Evolutionary conservation across 2,797 vertebrate species (phyloP).

Genomic region (Cossypha heuglini): DNA sequence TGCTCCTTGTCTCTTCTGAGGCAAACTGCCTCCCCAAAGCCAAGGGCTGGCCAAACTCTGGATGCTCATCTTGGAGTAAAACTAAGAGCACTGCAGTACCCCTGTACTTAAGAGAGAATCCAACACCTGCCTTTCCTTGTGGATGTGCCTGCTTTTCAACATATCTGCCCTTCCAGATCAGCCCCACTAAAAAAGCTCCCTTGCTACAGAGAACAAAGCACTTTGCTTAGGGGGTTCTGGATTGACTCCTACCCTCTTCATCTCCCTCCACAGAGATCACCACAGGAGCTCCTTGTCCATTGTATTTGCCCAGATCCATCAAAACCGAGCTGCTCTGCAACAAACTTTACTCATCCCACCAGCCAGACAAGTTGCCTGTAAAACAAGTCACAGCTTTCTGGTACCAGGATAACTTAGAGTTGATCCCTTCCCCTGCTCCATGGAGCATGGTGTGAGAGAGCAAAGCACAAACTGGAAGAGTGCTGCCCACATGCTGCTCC

Average conservation of each 20-base stretch:
- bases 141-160: background rate
- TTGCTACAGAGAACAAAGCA: background rate
- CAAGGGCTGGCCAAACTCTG: background rate
- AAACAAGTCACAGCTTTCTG: constrained; percentile 6
- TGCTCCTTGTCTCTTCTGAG: background rate
- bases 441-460: background rate
- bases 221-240: background rate
- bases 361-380: background rate
- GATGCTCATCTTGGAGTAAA: background rate
- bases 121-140: background rate
- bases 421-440: background rate
- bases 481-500: background rate
- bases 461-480: background rate
- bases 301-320: background rate
- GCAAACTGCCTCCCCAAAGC: background rate
- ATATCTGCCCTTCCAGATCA: background rate
- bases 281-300: background rate
- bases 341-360: constrained; percentile 6
- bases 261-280: background rate
- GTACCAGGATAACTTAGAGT: background rate
- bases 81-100: background rate
- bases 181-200: background rate
- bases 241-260: background rate
- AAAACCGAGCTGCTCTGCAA: background rate
- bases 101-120: background rate